phyloP scores from a whole-genome alignment of 2,797 vertebrate genomes.

The Presbytis comata region DNA sequence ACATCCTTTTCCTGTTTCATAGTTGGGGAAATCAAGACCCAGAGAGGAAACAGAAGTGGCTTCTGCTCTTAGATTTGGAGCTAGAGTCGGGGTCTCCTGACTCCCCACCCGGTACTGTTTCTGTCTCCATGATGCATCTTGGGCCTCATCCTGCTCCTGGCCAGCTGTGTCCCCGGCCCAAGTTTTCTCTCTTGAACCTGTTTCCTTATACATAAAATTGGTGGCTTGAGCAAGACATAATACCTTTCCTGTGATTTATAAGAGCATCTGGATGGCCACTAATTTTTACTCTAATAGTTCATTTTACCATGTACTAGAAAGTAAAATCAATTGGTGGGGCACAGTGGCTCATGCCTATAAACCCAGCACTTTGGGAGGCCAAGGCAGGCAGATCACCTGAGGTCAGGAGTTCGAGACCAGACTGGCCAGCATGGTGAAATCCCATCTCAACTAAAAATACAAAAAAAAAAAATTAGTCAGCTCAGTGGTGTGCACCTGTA shows the following conservation, averaged over 20 bases:
- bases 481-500: not conserved
- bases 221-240: not conserved
- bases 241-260: rapidly evolving
- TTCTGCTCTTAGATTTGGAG: not conserved
- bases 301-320: not conserved
- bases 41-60: not conserved
- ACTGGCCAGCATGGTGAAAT: not conserved
- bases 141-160: not conserved
- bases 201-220: not conserved
- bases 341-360: not conserved
- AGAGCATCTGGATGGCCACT: not conserved
- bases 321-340: not conserved
- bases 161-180: too few species aligned
- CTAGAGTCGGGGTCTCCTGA: not conserved
- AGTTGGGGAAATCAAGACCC: not conserved
- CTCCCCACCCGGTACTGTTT: not conserved
- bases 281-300: not conserved
- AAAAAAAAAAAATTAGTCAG: not conserved
- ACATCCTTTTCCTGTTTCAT: not conserved
- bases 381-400: not conserved
- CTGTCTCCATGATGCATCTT: not conserved
- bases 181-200: not conserved
- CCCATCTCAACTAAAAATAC: not conserved
- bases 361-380: not conserved
- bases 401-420: not conserved